Base-by-base conservation (phyloP, 2,888 invertebrate species). In the Phania funesta region DNA sequence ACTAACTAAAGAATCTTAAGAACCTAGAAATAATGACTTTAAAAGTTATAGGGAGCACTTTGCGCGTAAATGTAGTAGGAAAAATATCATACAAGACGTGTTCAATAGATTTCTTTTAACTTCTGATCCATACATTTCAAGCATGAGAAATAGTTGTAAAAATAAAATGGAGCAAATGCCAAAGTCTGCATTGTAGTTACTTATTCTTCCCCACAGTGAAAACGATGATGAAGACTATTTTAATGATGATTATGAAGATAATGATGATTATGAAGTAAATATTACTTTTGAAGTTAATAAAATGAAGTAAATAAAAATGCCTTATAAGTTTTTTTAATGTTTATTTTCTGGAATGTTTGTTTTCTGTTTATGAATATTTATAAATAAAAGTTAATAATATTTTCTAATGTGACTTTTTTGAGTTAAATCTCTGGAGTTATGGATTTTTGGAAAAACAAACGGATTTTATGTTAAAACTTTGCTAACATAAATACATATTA, bases 71-170 rank as follows among this genome's bases (percentile, higher is more conserved):
- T 54, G 54, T 9, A 54, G 54, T 54, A 29, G 35, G 35, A 35
- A 35, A 35, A 56, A 56, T 32, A 56, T 35, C 32, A 56, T 56
- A 56, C 4, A 56, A 35, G 20, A 56, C 32, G 56, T 56, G 20
- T 56, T 56, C 35, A 56, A 56, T 56, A 56, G 56, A 56, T 56
- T 56, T 56, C 56, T 56, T 56, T 56, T 56, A 20, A 35, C 1
- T 56, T 56, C 56, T 56, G 35, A 56, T 56, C 35, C 35, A 35
- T 35, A 7, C 5, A 35, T 35, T 35, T 35, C 35, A 35, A 35
- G 35, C 35, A 35, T 35, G 29, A 29, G 29, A 29, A 29, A 29
- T 6, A 29, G 29, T 29, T 29, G 29, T 29, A 29, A 29, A 29
- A 29, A 29, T 4, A 29, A 29, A 29, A 29, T 29, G 29, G 35